Percentiles rank a stretch among this genome's conserved stretches.
These are phyloP conservation scores for Galbula dea DNA, from an alignment of 2,113 vertebrate species.

Conservation along the genomic window DNA sequence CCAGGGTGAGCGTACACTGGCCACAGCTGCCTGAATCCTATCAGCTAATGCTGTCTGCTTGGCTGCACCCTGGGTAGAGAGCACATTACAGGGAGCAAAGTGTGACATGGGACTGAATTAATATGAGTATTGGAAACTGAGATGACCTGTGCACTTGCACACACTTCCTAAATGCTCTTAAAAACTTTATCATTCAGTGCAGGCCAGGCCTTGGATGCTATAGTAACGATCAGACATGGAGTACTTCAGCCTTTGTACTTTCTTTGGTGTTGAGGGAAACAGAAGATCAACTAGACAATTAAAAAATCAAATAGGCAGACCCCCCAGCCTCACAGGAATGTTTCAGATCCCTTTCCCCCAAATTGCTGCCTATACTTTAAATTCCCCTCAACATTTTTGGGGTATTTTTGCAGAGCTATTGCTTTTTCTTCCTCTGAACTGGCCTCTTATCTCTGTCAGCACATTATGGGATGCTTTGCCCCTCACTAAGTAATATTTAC, in stretches of 20 bases:
- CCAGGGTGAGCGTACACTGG: background rate
- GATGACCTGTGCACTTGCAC: background rate
- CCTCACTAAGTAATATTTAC: background rate
- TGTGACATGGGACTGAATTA: background rate
- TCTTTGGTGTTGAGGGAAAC: background rate
- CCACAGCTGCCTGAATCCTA: slow-evolving; percentile 20
- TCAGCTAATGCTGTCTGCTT: background rate
- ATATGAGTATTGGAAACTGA: background rate
- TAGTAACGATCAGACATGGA: background rate
- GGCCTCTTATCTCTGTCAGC: background rate
- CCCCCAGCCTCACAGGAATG: background rate
- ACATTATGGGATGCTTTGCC: background rate
- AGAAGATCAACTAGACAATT: background rate
- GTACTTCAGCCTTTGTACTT: background rate
- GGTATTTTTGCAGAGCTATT: background rate
- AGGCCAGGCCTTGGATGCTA: background rate
- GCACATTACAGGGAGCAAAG: background rate
- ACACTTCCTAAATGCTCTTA: background rate
- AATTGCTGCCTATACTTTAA: background rate
- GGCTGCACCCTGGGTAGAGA: background rate
- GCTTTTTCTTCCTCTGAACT: background rate
- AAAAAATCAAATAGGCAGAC: background rate
- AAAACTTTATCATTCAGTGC: background rate
- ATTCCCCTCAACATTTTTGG: background rate
- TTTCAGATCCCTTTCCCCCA: background rate